Evolutionary conservation across 2,888 invertebrate genomes (phyloP).

Genomic region (Hartigia nigra): DNA sequence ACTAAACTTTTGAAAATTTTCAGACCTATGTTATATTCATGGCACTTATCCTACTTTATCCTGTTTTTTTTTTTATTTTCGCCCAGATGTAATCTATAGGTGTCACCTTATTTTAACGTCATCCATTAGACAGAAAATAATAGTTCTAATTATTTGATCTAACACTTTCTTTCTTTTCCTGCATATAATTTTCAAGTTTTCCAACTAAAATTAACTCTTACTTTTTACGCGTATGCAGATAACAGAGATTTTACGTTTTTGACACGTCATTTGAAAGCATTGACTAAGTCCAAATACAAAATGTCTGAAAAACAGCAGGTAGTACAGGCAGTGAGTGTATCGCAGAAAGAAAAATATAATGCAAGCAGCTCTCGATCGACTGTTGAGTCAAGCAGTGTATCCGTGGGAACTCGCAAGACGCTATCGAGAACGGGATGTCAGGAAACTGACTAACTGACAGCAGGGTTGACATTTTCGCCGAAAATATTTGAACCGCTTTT

Average conservation of each 20-base stretch:
- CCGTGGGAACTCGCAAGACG: constrained; percentile 17
- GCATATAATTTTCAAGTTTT: too few species aligned
- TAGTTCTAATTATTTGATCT: background rate
- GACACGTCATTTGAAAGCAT: background rate
- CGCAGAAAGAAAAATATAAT: background rate
- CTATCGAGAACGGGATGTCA: constrained; percentile 12
- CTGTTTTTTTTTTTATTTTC: background rate
- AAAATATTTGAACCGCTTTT: constrained; percentile 28
- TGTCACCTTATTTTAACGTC: background rate
- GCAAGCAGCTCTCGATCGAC: background rate
- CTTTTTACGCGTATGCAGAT: background rate
- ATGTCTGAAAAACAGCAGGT: background rate
- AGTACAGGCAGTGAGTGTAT: background rate
- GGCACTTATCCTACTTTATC: background rate
- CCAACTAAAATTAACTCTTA: background rate
- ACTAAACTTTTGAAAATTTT: background rate
- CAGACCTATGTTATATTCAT: background rate
- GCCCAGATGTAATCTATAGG: background rate
- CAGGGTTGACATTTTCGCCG: constrained; percentile 29
- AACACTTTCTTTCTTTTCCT: background rate
- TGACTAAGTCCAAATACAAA: background rate
- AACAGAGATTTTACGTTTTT: background rate
- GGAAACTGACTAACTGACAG: constrained; percentile 10
- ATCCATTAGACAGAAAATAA: background rate
- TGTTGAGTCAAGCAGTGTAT: background rate